phyloP scores from a whole-genome alignment of 2,888 invertebrate species.

The Perithous albicinctus region DNA sequence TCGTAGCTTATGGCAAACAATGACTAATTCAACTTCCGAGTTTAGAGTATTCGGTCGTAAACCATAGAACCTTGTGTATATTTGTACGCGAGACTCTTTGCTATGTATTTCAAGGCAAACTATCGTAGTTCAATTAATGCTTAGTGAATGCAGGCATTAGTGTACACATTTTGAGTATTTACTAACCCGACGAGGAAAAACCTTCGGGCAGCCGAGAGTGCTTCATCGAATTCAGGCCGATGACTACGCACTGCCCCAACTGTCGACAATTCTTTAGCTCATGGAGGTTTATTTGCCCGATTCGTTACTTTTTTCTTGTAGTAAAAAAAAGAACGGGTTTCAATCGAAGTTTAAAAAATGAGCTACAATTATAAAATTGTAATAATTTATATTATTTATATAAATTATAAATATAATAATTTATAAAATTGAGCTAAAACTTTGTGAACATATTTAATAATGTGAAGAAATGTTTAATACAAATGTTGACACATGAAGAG shows the following conservation, averaged over 20 bases:
- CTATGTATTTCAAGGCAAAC: conserved; percentile 38
- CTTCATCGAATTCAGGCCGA: conserved; percentile 10
- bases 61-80: background rate
- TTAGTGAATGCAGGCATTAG: background rate
- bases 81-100: background rate
- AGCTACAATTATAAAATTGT: no score
- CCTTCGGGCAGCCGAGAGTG: background rate
- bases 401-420: no score
- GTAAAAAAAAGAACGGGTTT: no score
- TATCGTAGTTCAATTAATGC: conserved; percentile 12
- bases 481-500: no score
- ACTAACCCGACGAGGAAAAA: conserved; percentile 1
- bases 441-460: no score
- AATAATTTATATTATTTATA: no score
- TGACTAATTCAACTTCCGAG: no score
- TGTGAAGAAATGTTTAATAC: no score
- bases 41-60: background rate
- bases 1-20: no score
- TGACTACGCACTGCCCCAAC: background rate
- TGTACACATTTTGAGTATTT: conserved; percentile 13
- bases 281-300: background rate
- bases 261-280: background rate
- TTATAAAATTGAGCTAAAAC: no score
- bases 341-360: no score
- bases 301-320: background rate